Base-by-base conservation (phyloP, 2,113 vertebrate species). In the Camelus bactrianus region DNA sequence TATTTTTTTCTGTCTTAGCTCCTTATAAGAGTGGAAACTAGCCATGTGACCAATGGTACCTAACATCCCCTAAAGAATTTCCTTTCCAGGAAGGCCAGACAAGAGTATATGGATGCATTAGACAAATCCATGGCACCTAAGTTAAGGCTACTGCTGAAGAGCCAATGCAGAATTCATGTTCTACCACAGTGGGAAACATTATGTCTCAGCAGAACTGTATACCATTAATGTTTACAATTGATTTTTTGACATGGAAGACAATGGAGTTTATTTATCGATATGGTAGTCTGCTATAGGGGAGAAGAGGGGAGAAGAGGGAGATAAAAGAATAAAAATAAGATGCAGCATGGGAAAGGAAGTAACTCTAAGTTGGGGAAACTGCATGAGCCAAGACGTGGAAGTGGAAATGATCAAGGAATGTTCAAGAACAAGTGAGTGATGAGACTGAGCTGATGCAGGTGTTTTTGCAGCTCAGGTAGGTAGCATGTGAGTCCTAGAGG, bases 141-240 rank as follows among this genome's bases (percentile, higher is more conserved):
- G 11, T 80, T 90, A 90, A 73, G n/a, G 22, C 32, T 94, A 32
- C 22, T 96, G 28, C 56, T 94, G 64, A 81, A 86, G 38, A 83
- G 86, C 70, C 73, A 86, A 17, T 81, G 64, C 15, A 84, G 32
- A 91, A 42, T 91, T 89, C 76, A 48, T 42, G 19, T 92, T 50
- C 73, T 82, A 35, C 10, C 93, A 30, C 48, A 87, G 54, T 54
- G 24, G 17, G 35, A 92, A 87, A 87, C 14, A 48, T 69, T 72
- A 52, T 86, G 22, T 77, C 62, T 92, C 86, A 76, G 35, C 52
- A 56, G 56, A 89, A 54, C 72, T 26, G 32, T 58, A 62, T 54
- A 50, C 24, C 11, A 56, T 89, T 85, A 82, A 24, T 79, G 12
- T 89, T 91, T 88, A 32, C 69, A 81, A 79, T 79, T 42, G 38